phyloP scores from a whole-genome alignment of 37 sponge, comb jelly and placozoan genomes.

The Ianthella basta region DNA sequence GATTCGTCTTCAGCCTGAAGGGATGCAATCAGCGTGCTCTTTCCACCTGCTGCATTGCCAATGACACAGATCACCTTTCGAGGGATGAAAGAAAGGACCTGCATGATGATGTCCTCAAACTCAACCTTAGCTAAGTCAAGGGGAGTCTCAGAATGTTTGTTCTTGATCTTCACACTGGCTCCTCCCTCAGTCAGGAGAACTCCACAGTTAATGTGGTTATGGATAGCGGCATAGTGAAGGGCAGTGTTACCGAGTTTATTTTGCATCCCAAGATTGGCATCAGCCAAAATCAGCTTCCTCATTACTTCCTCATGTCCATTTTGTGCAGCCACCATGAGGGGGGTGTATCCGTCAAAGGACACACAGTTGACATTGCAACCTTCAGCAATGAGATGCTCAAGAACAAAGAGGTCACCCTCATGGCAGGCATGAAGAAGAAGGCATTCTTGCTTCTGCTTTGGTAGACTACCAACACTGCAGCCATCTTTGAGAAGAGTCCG shows the following conservation, averaged over 20 bases:
- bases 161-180: neutral
- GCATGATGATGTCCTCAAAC: neutral
- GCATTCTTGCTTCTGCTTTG: too few relatives aligned
- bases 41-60: constrained; percentile 11
- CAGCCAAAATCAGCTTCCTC: neutral
- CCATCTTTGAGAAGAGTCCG: too few relatives aligned
- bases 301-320: neutral
- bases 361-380: too few relatives aligned
- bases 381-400: too few relatives aligned
- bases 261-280: neutral
- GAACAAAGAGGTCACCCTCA: too few relatives aligned
- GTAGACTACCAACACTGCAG: too few relatives aligned
- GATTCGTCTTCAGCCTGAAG: neutral
- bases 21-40: constrained; percentile 20
- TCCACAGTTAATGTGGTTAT: constrained; percentile 10
- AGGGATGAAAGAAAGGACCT: neutral
- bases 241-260: neutral
- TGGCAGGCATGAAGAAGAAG: too few relatives aligned
- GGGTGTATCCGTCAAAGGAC: too few relatives aligned
- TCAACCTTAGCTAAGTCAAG: neutral
- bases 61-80: constrained; percentile 11
- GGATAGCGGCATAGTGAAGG: neutral
- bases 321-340: neutral
- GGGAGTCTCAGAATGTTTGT: neutral
- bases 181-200: constrained; percentile 4